Evolutionary conservation across 1,140 invertebrate species (phyloP).

Genomic region (Odontomachus brunneus): DNA sequence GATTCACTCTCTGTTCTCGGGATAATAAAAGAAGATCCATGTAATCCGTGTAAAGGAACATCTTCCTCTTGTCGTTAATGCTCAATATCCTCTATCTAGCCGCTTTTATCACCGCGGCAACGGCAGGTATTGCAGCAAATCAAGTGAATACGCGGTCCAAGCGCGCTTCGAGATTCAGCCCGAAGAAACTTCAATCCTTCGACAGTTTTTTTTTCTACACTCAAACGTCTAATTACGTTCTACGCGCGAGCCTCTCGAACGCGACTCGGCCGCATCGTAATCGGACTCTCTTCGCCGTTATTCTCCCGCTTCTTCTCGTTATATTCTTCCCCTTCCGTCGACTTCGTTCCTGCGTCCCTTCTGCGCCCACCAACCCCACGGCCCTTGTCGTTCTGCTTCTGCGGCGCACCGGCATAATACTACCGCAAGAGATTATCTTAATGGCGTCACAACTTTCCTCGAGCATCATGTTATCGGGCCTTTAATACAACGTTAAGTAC

Average conservation of each 20-base stretch:
- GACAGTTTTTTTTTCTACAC: slow-evolving; percentile 13
- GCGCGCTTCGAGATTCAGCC: slow-evolving; percentile 3
- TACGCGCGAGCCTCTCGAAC: background rate
- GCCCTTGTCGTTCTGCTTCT: slow-evolving; percentile 37
- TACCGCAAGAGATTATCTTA: slow-evolving; percentile 74
- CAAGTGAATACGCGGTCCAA: background rate
- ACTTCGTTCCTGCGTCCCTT: background rate
- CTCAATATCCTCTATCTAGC: background rate
- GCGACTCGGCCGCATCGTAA: slow-evolving; percentile 37
- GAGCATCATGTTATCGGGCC: slow-evolving; percentile 66
- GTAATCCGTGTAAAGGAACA: background rate
- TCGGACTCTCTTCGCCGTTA: slow-evolving; percentile 37
- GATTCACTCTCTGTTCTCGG: background rate
- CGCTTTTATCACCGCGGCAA: background rate
- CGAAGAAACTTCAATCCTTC: background rate
- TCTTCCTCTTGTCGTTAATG: background rate
- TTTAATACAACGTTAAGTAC: slow-evolving; percentile 68
- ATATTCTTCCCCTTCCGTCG: slow-evolving; percentile 13
- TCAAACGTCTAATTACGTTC: slow-evolving; percentile 42
- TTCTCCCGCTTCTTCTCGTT: slow-evolving; percentile 11
- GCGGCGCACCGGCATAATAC: slow-evolving; percentile 57
- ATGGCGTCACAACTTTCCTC: slow-evolving; percentile 74
- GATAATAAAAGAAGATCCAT: background rate
- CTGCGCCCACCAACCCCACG: background rate
- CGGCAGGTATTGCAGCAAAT: background rate